Evolutionary conservation across 2,888 invertebrate species (phyloP).

Genomic region (Salticus scenicus): DNA sequence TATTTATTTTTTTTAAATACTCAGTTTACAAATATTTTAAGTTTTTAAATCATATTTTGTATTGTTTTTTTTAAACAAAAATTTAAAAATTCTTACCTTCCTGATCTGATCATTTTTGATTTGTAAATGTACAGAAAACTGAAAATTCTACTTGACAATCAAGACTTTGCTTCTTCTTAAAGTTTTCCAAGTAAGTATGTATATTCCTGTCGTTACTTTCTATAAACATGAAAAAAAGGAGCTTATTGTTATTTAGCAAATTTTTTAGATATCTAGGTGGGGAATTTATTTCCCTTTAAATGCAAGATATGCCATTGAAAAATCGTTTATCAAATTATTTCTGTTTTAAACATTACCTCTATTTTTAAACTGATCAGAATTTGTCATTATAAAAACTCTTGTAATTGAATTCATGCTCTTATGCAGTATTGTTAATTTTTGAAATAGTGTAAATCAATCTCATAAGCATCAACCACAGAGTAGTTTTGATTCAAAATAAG

Average conservation of each 20-base stretch:
- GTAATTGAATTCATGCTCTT: no score
- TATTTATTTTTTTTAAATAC: no score
- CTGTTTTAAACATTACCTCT: no score
- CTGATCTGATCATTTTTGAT: conserved; percentile 67
- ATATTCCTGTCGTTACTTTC: conserved; percentile 40
- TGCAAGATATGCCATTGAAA: neutral
- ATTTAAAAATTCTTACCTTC: conserved; percentile 40
- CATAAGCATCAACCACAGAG: no score
- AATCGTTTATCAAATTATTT: no score
- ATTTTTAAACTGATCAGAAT: no score
- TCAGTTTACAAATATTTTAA: no score
- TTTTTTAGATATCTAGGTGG: neutral
- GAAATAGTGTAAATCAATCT: no score
- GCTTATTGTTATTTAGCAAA: neutral
- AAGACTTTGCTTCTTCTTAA: conserved; percentile 55
- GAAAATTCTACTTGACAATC: conserved; percentile 60
- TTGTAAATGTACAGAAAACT: conserved; percentile 65
- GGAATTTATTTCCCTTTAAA: neutral
- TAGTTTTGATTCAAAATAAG: no score
- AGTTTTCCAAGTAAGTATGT: conserved; percentile 60
- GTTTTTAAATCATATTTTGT: neutral
- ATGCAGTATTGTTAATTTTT: no score
- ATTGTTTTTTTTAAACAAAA: neutral
- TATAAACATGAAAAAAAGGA: neutral
- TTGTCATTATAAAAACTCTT: no score